Evolutionary conservation across 2,888 invertebrate genomes (phyloP).

Genomic region (Zonitis immaculata): DNA sequence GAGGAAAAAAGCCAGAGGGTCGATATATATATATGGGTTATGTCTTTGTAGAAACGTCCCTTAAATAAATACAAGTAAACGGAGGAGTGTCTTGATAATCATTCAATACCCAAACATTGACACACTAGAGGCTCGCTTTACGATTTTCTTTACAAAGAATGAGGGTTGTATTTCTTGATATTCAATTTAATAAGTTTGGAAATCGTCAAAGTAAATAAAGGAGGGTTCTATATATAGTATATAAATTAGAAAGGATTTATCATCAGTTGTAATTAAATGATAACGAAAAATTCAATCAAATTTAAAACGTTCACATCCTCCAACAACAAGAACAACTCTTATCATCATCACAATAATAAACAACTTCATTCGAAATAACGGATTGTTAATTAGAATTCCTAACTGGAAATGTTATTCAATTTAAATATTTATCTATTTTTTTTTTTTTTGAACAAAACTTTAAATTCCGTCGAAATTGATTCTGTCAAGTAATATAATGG

Average conservation of each 20-base stretch:
- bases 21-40: conserved; percentile 20
- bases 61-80: conserved; percentile 29
- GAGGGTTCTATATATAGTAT: conserved; percentile 4
- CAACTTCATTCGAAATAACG: not conserved
- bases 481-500: conserved; percentile 18
- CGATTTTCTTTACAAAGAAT: conserved; percentile 26
- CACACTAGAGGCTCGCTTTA: conserved; percentile 24
- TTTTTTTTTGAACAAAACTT: too few species aligned
- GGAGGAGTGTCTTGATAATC: conserved; percentile 32
- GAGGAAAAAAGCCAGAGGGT: conserved; percentile 18
- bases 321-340: too few species aligned
- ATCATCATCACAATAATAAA: too few species aligned
- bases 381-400: not conserved
- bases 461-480: too few species aligned
- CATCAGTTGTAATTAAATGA: conserved; percentile 14
- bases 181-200: conserved; percentile 31
- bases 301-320: conserved; percentile 11
- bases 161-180: conserved; percentile 28
- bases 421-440: too few species aligned
- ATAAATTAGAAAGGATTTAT: conserved; percentile 10
- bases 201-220: conserved; percentile 27
- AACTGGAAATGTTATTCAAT: too few species aligned
- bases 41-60: conserved; percentile 26
- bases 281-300: conserved; percentile 11
- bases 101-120: conserved; percentile 34